Percentiles rank a stretch among this genome's conserved stretches.
Conservation (phyloP, 1,140 invertebrate genomes). For the Drosophila leontia region DNA sequence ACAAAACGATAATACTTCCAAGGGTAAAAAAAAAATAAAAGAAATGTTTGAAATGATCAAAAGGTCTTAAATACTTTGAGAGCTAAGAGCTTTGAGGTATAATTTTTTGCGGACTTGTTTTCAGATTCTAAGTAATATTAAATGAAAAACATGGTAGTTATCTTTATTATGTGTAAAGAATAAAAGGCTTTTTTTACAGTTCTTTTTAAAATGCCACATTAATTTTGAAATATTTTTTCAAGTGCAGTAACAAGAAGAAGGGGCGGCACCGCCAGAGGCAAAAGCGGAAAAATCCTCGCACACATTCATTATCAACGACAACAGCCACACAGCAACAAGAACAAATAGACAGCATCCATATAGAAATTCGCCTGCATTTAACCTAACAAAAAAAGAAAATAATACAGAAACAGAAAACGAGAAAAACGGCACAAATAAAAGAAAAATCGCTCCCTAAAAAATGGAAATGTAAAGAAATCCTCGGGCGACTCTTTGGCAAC, state of each 20-base stretch:
- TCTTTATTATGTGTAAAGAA: too few species aligned
- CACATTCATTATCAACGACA: slow-evolving; percentile 80
- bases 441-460: slow-evolving; percentile 63
- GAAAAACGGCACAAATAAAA: slow-evolving; percentile 39
- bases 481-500: slow-evolving; percentile 69
- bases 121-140: too few species aligned
- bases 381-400: slow-evolving; percentile 41
- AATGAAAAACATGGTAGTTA: too few species aligned
- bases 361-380: slow-evolving; percentile 77
- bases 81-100: too few species aligned
- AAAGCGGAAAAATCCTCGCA: slow-evolving; percentile 50
- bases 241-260: slow-evolving; percentile 3
- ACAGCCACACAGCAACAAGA: slow-evolving; percentile 56
- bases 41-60: too few species aligned
- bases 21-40: too few species aligned
- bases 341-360: slow-evolving; percentile 64
- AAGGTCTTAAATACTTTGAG: too few species aligned
- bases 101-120: too few species aligned
- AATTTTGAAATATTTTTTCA: neutral
- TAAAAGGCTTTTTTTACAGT: too few species aligned
- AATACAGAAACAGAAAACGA: slow-evolving; percentile 24
- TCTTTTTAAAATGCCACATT: neutral
- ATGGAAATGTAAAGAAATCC: slow-evolving; percentile 82
- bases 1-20: too few species aligned
- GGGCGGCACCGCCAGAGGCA: slow-evolving; percentile 34